Percentiles rank a stretch among this genome's conserved stretches.
These are phyloP conservation scores for Anolis sagrei DNA, from an alignment of 2,113 vertebrate species.

Conservation along the genomic window DNA sequence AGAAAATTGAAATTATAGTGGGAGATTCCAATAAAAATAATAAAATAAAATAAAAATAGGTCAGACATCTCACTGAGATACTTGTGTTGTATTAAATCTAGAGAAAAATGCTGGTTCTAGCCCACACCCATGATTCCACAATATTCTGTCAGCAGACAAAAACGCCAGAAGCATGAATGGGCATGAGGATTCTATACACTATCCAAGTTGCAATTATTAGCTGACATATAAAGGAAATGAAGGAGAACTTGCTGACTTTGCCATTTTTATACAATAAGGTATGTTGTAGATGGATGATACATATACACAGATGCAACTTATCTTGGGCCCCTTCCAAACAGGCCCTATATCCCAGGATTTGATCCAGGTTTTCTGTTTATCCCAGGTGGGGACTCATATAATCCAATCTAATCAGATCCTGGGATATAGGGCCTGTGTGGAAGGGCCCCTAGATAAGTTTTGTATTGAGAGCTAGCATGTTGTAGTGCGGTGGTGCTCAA, in stretches of 20 bases:
- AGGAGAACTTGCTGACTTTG: neutral
- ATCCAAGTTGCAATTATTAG: conserved; percentile 25
- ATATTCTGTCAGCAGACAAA: conserved; percentile 43
- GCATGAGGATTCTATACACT: conserved; percentile 12
- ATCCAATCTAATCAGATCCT: too few relatives aligned
- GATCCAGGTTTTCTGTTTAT: too few relatives aligned
- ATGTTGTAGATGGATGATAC: neutral
- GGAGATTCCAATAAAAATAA: conserved; percentile 44
- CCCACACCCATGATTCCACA: conserved; percentile 45
- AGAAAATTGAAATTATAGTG: conserved; percentile 51
- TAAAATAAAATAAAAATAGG: conserved; percentile 14
- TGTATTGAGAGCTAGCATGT: neutral
- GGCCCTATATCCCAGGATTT: too few relatives aligned
- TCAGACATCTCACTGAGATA: conserved; percentile 44
- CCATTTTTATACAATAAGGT: conserved; percentile 7
- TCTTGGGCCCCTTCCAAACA: too few relatives aligned
- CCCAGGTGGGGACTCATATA: too few relatives aligned
- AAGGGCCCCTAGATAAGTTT: too few relatives aligned
- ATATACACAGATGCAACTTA: neutral
- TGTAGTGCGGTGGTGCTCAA: too few relatives aligned
- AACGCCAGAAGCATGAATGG: conserved; percentile 45
- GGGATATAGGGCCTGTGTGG: too few relatives aligned
- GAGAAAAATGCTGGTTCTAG: conserved; percentile 57
- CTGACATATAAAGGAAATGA: neutral
- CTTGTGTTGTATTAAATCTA: conserved; percentile 53